Percentiles rank a stretch among this genome's conserved stretches.
phyloP scores from a whole-genome alignment of 2,888 invertebrate species.

The Drosophila siamana region DNA sequence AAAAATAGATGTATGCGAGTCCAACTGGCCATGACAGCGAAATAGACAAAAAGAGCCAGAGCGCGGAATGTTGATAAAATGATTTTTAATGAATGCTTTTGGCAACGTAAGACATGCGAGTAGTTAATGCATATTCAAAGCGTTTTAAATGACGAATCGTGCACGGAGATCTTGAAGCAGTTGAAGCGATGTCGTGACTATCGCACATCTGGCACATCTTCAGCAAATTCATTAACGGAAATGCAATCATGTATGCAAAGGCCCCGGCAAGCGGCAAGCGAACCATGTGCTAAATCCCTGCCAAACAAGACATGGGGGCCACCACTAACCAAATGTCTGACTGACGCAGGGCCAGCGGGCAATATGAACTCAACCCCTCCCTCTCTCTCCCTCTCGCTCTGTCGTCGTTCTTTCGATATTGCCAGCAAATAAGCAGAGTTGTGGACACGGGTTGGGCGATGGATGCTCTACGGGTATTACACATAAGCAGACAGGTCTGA shows the following conservation, averaged over 20 bases:
- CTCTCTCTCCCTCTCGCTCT: too few species aligned
- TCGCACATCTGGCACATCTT: constrained; percentile 53
- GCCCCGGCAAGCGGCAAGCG: constrained; percentile 24
- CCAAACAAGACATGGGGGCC: constrained; percentile 26
- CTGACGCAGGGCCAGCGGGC: constrained; percentile 50
- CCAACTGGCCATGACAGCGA: constrained; percentile 34
- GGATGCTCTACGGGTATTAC: constrained; percentile 55
- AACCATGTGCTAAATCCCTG: constrained; percentile 43
- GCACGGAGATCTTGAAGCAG: neutral
- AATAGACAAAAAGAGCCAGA: constrained; percentile 23
- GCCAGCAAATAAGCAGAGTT: constrained; percentile 13
- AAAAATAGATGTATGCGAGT: too few species aligned
- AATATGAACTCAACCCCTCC: constrained; percentile 13
- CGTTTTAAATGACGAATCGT: neutral
- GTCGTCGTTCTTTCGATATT: neutral
- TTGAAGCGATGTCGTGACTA: constrained; percentile 18
- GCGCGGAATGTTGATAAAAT: constrained; percentile 11
- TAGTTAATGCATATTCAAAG: neutral
- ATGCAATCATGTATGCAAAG: constrained; percentile 67
- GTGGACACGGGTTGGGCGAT: neutral
- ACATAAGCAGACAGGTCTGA: constrained; percentile 73
- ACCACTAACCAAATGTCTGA: constrained; percentile 37
- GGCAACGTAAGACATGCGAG: too few species aligned
- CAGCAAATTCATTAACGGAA: constrained; percentile 60
- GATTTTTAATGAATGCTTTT: constrained; percentile 31